These are phyloP conservation scores for Papilio demoleus DNA, from an alignment of 2,888 invertebrate species.

Conservation along the genomic window DNA sequence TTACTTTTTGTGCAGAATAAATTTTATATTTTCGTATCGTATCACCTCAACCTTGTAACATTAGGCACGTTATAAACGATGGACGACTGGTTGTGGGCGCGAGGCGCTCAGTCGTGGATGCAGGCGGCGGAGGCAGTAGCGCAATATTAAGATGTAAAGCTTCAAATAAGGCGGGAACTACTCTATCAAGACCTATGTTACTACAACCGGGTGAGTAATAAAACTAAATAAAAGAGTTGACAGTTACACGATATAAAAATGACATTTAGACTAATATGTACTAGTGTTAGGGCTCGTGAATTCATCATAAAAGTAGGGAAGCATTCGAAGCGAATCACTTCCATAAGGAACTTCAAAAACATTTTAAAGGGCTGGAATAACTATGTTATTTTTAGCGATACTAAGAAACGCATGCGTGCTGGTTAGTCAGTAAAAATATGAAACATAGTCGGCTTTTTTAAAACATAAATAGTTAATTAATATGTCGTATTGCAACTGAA, in stretches of 20 bases:
- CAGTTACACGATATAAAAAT: too few relatives aligned
- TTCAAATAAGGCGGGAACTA: constrained; percentile 70
- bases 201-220: constrained; percentile 69
- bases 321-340: too few relatives aligned
- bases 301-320: too few relatives aligned
- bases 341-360: too few relatives aligned
- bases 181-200: constrained; percentile 72
- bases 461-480: neutral
- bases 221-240: neutral
- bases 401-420: neutral
- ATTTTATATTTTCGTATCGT: neutral
- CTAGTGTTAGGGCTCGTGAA: neutral
- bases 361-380: too few relatives aligned
- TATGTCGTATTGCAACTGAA: constrained; percentile 40
- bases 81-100: constrained; percentile 74
- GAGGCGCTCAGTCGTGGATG: constrained; percentile 70
- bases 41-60: neutral
- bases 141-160: constrained; percentile 66
- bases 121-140: constrained; percentile 68
- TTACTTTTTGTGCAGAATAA: too few relatives aligned
- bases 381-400: neutral
- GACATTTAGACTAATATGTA: neutral
- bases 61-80: constrained; percentile 72
- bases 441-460: neutral
- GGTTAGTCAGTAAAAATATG: neutral